A percentile compares a stretch with the other conserved stretches of the same genome.
phyloP scores from a whole-genome alignment of 2,797 vertebrate species.

The Tokudaia muenninki region DNA sequence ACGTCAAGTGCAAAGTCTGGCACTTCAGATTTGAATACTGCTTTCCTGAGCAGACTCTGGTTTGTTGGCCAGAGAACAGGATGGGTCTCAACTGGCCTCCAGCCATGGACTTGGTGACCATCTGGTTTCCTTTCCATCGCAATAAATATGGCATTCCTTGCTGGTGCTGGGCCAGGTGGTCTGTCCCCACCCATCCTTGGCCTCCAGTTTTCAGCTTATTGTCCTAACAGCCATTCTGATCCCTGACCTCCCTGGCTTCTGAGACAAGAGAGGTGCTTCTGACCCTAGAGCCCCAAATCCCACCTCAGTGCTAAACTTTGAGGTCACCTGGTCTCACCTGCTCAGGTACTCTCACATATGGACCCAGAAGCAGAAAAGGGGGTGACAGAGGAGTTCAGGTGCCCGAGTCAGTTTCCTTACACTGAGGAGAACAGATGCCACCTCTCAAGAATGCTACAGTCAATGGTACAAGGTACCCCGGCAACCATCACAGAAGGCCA shows the following conservation, averaged over 20 bases:
- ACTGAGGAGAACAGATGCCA: background rate
- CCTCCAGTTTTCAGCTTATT: background rate
- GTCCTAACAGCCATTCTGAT: background rate
- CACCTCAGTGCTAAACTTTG: background rate
- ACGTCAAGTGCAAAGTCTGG: background rate
- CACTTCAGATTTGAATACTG: background rate
- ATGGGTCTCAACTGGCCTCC: no score
- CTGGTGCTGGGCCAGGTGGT: background rate
- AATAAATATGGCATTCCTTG: background rate
- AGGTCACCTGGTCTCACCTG: fast-evolving
- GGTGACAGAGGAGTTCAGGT: background rate
- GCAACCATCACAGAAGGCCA: fast-evolving
- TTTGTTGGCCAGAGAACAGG: background rate
- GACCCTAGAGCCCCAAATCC: fast-evolving
- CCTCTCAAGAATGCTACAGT: background rate
- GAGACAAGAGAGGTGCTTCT: background rate
- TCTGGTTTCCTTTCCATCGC: background rate
- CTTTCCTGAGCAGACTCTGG: background rate
- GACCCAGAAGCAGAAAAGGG: background rate
- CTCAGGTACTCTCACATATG: background rate
- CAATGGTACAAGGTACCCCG: fast-evolving
- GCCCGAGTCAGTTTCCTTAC: background rate
- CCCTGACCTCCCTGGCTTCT: background rate
- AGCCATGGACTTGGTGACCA: background rate
- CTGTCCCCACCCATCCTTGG: no score